These are phyloP conservation scores for Caenorhabditis sp. DNA, from an alignment of 2,888 invertebrate genomes.

Conservation along the genomic window DNA sequence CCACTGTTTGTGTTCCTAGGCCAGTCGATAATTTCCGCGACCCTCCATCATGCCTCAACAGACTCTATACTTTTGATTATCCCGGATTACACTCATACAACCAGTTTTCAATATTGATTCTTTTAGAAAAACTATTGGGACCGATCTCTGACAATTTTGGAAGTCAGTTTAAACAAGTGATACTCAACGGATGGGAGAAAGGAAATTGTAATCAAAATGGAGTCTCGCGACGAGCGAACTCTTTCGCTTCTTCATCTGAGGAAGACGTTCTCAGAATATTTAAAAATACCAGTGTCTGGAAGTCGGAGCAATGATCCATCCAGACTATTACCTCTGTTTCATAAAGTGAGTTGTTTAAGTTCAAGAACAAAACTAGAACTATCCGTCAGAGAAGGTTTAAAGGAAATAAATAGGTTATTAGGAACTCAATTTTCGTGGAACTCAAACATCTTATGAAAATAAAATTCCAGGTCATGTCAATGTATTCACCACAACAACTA, in stretches of 20 bases:
- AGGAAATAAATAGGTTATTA: too few species aligned
- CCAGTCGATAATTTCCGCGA: slow-evolving; percentile 17
- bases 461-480: slow-evolving; percentile 76
- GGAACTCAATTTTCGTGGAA: background rate
- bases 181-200: slow-evolving; percentile 25
- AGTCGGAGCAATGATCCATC: slow-evolving; percentile 90
- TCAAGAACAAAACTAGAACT: too few species aligned
- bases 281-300: slow-evolving; percentile 87
- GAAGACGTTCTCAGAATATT: slow-evolving; percentile 95
- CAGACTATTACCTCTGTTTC: slow-evolving; percentile 97
- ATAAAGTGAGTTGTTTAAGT: slow-evolving; percentile 73
- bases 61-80: background rate
- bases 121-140: slow-evolving; percentile 2
- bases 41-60: background rate
- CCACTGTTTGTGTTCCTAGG: background rate
- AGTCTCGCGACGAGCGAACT: slow-evolving; percentile 85
- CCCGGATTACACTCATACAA: background rate
- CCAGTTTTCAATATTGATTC: slow-evolving; percentile 4
- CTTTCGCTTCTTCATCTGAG: slow-evolving; percentile 96
- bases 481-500: slow-evolving; percentile 88
- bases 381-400: too few species aligned
- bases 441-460: background rate
- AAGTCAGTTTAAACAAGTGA: background rate
- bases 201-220: slow-evolving; percentile 21
- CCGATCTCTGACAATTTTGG: background rate